Evolutionary conservation across 1,140 invertebrate genomes (phyloP), one percentile per base, ranked within the genome.

Genomic region (Drosophila sechellia): DNA sequence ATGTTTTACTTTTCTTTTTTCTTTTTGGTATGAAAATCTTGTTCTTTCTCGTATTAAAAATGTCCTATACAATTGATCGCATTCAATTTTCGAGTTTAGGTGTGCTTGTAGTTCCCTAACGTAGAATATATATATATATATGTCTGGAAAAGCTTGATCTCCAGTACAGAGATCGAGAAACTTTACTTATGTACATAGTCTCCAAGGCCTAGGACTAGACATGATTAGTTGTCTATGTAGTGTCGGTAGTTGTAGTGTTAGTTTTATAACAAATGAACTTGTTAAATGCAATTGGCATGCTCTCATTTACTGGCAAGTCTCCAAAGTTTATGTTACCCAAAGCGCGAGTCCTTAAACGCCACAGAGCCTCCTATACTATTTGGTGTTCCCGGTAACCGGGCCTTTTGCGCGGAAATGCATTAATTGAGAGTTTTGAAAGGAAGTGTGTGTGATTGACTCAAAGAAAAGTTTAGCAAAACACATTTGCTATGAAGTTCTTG

Each of bases 401-500:
- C 40, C 71, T 79, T 83, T 34, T 35, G 71, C 49, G 68, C 65
- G 39, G 39, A 74, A 73, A 79, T 81, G 72, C 66, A 68, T 39
- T 39, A 12, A 35, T 43, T 54, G 45, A 66, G 57, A 79, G 66
- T 59, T 79, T 79, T 10, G 13, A 58, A 77, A 48, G 64, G 13
- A 64, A 56, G 48, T 34, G 64, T 5, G 20, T 22, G 20, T 22
- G 20, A 22, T 43, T 42, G 11, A 27, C 25, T 59, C 11, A 8
- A 59, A 42, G 12, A 31, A 12, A 43, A 59, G 20, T 54, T 85
- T 91, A 92, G 89, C 91, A 92, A 90, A 92, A 92, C 20, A 92
- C 91, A 69, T 92, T 92, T 77, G 91, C 83, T 75, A 92, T 92
- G 55, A 91, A 90, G 80, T 92, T 92, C 77, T 92, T 92, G 53